Evolutionary conservation across 1,140 invertebrate species (phyloP).

Genomic region (Uloborus diversus): DNA sequence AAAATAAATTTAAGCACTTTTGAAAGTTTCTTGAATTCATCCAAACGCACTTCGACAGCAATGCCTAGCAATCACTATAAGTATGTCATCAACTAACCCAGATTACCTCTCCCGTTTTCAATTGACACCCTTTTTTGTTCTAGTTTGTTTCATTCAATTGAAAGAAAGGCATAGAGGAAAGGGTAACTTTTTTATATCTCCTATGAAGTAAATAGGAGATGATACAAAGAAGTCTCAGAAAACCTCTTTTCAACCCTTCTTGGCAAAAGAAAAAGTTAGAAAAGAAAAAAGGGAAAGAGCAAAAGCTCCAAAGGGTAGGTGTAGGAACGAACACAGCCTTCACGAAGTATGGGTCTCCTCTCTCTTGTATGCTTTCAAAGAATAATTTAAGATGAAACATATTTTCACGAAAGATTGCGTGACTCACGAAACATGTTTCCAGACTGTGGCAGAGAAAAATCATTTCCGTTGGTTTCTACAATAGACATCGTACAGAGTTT

Average conservation of each 20-base stretch:
- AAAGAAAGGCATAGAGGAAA: not conserved
- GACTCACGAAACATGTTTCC: constrained; percentile 43
- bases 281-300: constrained; percentile 1
- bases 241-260: constrained; percentile 8
- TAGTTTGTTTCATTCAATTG: not conserved
- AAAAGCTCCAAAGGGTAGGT: not conserved
- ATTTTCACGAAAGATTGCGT: constrained; percentile 49
- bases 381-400: constrained; percentile 56
- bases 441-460: constrained; percentile 48
- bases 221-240: too few species aligned
- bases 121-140: too few species aligned
- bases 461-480: constrained; percentile 47
- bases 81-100: too few species aligned
- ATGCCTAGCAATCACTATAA: too few species aligned
- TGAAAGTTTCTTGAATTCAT: too few species aligned
- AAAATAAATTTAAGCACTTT: too few species aligned
- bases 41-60: too few species aligned
- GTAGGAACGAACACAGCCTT: constrained; percentile 14
- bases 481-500: constrained; percentile 40
- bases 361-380: constrained; percentile 42
- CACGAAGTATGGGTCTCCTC: constrained; percentile 33
- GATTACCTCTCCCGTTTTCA: too few species aligned
- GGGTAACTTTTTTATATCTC: not conserved
- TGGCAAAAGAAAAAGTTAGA: not conserved
- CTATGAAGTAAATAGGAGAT: too few species aligned